These are phyloP conservation scores for Caenorhabditis brenneri DNA, from an alignment of 1,140 invertebrate genomes.

Conservation along the genomic window DNA sequence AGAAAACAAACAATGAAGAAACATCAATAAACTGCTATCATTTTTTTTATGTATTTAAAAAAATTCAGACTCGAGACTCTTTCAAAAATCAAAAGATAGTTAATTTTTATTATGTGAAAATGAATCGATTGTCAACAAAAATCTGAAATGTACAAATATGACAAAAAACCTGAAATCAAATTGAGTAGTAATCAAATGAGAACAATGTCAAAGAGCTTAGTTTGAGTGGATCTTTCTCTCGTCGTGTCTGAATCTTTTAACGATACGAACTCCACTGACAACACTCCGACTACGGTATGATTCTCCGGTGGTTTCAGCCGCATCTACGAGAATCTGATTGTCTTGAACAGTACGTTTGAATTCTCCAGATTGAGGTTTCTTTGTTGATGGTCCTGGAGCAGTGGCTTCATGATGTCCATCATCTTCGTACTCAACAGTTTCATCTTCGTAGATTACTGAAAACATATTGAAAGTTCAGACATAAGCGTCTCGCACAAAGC, in stretches of 20 bases:
- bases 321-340: conserved; percentile 5
- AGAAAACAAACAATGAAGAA: background rate
- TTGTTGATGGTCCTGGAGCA: background rate
- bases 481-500: too few relatives aligned
- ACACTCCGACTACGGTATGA: background rate
- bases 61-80: too few relatives aligned
- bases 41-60: too few relatives aligned
- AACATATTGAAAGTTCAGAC: background rate
- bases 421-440: conserved; percentile 18
- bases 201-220: background rate
- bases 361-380: background rate
- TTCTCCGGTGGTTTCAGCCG: conserved; percentile 2
- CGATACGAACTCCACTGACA: conserved; percentile 20
- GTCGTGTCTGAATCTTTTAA: conserved; percentile 4
- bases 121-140: background rate
- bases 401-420: background rate
- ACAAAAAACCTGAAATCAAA: conserved; percentile 27
- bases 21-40: background rate
- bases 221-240: conserved; percentile 15
- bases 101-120: background rate
- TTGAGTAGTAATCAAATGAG: background rate
- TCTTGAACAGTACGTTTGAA: conserved; percentile 17
- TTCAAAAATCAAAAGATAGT: too few relatives aligned
- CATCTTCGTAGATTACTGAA: conserved; percentile 34
- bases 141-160: conserved; percentile 10